Evolutionary conservation across 2,888 invertebrate genomes (phyloP).

Genomic region (Rhaphigaster nebulosa): DNA sequence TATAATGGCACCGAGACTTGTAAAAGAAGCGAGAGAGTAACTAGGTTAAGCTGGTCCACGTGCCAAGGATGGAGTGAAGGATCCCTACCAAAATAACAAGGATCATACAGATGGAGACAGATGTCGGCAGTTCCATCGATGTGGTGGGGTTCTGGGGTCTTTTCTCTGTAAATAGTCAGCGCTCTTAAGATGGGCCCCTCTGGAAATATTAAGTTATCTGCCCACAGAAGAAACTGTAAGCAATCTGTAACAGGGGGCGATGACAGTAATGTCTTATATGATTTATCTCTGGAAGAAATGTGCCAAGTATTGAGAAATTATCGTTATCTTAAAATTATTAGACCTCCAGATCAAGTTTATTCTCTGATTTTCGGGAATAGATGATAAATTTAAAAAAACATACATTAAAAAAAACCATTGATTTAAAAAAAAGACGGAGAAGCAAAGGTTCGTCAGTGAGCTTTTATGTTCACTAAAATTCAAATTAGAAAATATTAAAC

Average conservation of each 20-base stretch:
- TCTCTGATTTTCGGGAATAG: too few species aligned
- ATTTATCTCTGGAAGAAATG: too few species aligned
- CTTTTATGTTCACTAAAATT: too few species aligned
- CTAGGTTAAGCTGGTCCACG: constrained; percentile 30
- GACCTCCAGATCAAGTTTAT: too few species aligned
- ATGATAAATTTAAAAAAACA: too few species aligned
- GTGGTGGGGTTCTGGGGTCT: neutral
- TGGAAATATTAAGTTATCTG: neutral
- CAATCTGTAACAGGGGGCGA: neutral
- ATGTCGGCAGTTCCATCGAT: constrained; percentile 23
- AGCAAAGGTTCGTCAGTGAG: too few species aligned
- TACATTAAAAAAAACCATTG: too few species aligned
- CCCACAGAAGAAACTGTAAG: neutral
- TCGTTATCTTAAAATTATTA: too few species aligned
- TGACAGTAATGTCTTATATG: neutral
- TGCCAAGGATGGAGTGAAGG: constrained; percentile 23
- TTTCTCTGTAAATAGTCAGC: neutral
- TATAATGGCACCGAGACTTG: neutral
- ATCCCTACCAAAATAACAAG: constrained; percentile 13
- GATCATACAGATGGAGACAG: constrained; percentile 34
- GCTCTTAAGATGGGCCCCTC: neutral
- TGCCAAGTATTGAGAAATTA: too few species aligned
- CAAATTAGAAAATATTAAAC: too few species aligned
- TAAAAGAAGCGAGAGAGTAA: neutral
- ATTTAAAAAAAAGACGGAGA: too few species aligned